Conservation (phyloP, 1,140 invertebrate genomes). For the Platorchestia sp. region DNA sequence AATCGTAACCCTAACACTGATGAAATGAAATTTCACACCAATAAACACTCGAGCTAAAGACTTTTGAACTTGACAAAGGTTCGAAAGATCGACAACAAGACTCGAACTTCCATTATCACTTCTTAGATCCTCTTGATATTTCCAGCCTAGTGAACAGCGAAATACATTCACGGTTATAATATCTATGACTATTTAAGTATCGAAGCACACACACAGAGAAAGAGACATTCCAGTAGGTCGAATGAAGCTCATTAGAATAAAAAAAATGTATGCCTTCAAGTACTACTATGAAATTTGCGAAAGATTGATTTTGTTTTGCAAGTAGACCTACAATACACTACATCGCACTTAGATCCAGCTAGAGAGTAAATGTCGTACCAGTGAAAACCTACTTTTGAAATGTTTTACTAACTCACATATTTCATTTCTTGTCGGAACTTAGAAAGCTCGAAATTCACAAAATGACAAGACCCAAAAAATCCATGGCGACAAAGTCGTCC, state of each 20-base stretch:
- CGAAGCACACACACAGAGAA: not conserved
- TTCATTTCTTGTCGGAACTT: not conserved
- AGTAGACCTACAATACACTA: too few species aligned
- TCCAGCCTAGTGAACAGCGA: not conserved
- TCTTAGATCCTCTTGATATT: not conserved
- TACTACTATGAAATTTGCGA: too few species aligned
- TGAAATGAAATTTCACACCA: not conserved
- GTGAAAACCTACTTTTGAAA: not conserved
- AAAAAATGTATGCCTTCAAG: too few species aligned
- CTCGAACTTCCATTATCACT: not conserved
- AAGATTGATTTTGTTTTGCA: too few species aligned
- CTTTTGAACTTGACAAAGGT: not conserved
- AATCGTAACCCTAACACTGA: not conserved
- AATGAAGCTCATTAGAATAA: not conserved
- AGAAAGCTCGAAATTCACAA: not conserved
- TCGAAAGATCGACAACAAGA: not conserved
- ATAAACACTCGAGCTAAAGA: not conserved
- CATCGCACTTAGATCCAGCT: not conserved
- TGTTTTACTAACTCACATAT: not conserved
- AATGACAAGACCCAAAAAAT: not conserved
- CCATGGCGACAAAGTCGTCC: not conserved
- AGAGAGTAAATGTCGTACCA: not conserved
- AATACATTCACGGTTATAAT: not conserved
- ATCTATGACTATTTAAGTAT: not conserved
- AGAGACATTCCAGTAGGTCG: not conserved